Evolutionary conservation across 2,888 invertebrate genomes (phyloP), one percentile per base, ranked within the genome.

Genomic region (Halictus ligatus): DNA sequence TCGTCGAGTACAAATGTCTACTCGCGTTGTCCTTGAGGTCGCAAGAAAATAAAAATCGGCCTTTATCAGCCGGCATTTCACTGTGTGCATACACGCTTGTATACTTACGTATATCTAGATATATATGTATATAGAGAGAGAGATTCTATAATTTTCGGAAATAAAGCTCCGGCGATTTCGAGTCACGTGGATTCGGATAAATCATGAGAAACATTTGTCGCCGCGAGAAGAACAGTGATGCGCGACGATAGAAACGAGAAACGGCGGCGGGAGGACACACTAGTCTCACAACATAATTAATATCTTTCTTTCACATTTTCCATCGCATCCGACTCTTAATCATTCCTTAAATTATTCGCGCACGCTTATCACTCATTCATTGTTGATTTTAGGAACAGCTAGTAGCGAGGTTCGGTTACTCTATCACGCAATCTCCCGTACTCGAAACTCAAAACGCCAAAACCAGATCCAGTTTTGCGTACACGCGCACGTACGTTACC

Each of bases 301-400:
- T 83, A 82, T 54, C 78, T 74, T 71, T 71, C 40, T 76, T 73
- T 54, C 81, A 64, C 77, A 75, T 74, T 79, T 64, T 69, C 75
- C 78, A 50, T 84, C 80, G 74, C 76, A 83, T 84, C 85, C 88
- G 87, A 91, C 87, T 92, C 89, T 83, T 76, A 87, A 77, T 92
- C 93, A 93, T 90, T 88, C 93, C 89, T 92, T 91, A 92, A 89
- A 92, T 89, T 90, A 91, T 94, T 90, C 92, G 91, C 93, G 91
- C 92, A 91, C 93, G 87, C 93, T 93, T 94, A 94, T 94, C 94
- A 94, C 94, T 94, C 94, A 94, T 93, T 94, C 94, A 94, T 94
- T 94, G 93, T 94, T 94, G 94, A 94, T 94, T 94, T 94, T 94
- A 94, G 94, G 94, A 94, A 94, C 94, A 94, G 94, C 94, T 94